Base-by-base conservation (phyloP, 2,113 vertebrate species). In the Myiozetetes cayanensis region DNA sequence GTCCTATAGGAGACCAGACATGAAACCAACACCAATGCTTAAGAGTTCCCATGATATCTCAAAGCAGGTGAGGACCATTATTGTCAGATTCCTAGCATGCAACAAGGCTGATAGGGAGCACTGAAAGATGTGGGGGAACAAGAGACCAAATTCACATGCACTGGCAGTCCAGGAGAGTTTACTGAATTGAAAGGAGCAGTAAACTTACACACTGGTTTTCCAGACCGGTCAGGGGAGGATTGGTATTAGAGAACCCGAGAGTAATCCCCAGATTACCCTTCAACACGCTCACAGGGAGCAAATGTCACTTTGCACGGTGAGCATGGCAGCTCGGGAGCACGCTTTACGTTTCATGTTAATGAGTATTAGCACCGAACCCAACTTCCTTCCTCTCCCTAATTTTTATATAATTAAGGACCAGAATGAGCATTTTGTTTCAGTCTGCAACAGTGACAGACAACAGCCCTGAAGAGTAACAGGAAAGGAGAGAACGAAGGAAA, bases 11-110 rank as follows among this genome's bases (percentile, higher is more conserved):
- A 78, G 61, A 81, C 24, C 53, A 75, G 73, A 20, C 31, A 28
- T 68, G 92, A 95, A 95, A 96, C 86, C 81, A 92, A 84, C 55
- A 91, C 90, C 63, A 37, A 70, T 4, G 77, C 70, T 65, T 68
- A 46, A 87, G 62, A 89, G 66, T 65, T 93, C 62, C 62, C 30
- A 25, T 94, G 93, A 90, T 82, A 72, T 78, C 86, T 83, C 71
- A 72, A 94, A 93, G 88, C 96, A 96, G 93, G 93, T 95, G 92
- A 96, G 46, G 86, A 92, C 76, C 93, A 94, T 89, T 91, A 91
- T 87, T 96, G 76, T 90, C 94, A 62, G 90, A 96, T 94, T 94
- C 94, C 85, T 94, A 79, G 76, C 93, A 41, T 87, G 77, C 92
- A 93, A 24, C 76, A 56, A 75, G 41, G 50, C 90, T 70, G 61